Base-by-base conservation (phyloP, 2,888 invertebrate species). In the Netelia inedita region DNA sequence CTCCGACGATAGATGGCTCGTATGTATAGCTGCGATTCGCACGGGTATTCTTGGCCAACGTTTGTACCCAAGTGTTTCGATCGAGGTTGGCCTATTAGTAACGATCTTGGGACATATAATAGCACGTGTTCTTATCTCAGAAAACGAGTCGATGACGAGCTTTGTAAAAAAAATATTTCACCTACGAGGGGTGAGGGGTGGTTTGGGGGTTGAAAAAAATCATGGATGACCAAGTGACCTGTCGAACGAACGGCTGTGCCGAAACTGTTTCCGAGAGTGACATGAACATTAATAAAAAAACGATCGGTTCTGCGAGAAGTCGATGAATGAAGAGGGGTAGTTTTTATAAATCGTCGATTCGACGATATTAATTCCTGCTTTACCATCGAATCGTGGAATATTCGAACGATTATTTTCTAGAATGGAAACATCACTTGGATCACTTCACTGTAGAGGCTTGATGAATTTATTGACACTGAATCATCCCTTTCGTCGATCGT, bases 1-100 rank as follows among this genome's bases (percentile, higher is more conserved):
- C 87, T 81, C 14, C 82, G 82, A 81, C 78, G 83, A 82, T 83
- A 79, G 83, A 79, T 78, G 72, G 10, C 11, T 19, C 23, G 69
- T 14, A 21, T n/a, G 21, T 69, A 55, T 69, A 50, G 63, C 69
- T 53, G 66, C 35, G 61, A 53, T 69, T 76, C 16, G 81, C 68
- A 75, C 59, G 73, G 78, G 78, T 50, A 85, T 74, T 72, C 68
- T 78, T 69, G n/a, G 19, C 69, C 72, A 53, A 78, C 76, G 35
- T 57, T 53, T 50, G 55, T 35, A 35, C 8, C 23, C 79, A 59
- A 76, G 82, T 63, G 66, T 75, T 65, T 81, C 69, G 71, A 21
- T 2, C 65, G 21, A 16, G 14, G 50, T 14, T 50, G n/a, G 50
- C 35, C 69, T 14, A n/a, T 19, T 2, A 59, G 50, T 50, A 19